Evolutionary conservation across 2,888 invertebrate species (phyloP).

Genomic region (Lagria hirta): DNA sequence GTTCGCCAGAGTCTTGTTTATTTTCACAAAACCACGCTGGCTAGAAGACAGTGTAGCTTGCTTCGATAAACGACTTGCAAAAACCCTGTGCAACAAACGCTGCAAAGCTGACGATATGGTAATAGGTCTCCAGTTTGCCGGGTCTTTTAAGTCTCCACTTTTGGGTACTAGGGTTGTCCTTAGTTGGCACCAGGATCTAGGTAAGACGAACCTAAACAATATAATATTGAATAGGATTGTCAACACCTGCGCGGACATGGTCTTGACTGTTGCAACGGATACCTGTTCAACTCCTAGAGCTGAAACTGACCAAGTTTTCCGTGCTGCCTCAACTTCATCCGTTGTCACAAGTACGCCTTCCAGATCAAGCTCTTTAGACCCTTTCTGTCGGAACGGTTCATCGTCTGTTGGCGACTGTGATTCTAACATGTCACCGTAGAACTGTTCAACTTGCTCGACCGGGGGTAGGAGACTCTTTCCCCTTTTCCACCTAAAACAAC

Average conservation of each 20-base stretch:
- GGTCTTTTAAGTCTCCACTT: conserved; percentile 24
- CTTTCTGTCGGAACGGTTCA: conserved; percentile 1
- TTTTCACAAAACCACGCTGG: conserved; percentile 41
- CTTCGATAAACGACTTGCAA: conserved; percentile 23
- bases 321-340: conserved; percentile 9
- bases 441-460: conserved; percentile 2
- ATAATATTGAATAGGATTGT: conserved; percentile 24
- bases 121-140: conserved; percentile 39
- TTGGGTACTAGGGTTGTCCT: conserved; percentile 30
- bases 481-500: conserved; percentile 1
- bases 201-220: conserved; percentile 18
- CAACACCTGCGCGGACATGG: conserved; percentile 5
- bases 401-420: conserved; percentile 7
- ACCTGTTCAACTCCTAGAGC: conserved; percentile 6
- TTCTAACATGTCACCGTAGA: conserved; percentile 10
- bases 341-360: not conserved
- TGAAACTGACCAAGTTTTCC: not conserved
- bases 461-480: not conserved
- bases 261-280: not conserved
- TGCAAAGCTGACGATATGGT: conserved; percentile 37
- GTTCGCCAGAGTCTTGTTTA: conserved; percentile 49
- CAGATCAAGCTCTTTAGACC: not conserved
- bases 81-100: conserved; percentile 34
- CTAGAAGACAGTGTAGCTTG: conserved; percentile 13
- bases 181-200: conserved; percentile 19